These are phyloP conservation scores for Aethes cnicana DNA, from an alignment of 2,888 invertebrate species.

Conservation along the genomic window DNA sequence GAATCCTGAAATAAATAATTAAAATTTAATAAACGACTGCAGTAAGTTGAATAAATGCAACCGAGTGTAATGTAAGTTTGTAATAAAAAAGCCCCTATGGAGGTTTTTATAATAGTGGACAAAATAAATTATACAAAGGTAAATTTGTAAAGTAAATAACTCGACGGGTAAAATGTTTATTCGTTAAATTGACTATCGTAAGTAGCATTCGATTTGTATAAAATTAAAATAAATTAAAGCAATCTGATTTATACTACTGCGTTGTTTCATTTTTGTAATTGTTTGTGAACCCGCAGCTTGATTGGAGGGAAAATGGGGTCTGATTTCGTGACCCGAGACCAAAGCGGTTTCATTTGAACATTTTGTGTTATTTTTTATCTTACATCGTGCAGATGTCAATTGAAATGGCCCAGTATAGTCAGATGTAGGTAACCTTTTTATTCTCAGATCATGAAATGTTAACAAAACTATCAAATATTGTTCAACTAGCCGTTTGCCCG, in stretches of 20 bases:
- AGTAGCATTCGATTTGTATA: constrained; percentile 83
- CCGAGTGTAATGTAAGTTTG: constrained; percentile 78
- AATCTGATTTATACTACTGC: constrained; percentile 78
- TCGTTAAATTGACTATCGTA: constrained; percentile 81
- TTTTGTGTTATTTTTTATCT: too few species aligned
- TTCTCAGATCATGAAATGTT: too few species aligned
- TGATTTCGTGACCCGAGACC: too few species aligned
- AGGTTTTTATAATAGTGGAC: constrained; percentile 78
- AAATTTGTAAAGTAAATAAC: constrained; percentile 78
- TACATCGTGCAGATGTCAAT: too few species aligned
- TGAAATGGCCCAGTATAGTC: too few species aligned
- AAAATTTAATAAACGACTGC: constrained; percentile 70
- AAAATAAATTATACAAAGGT: constrained; percentile 73
- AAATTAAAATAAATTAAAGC: constrained; percentile 82
- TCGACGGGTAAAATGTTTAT: constrained; percentile 79
- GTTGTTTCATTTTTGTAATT: constrained; percentile 59
- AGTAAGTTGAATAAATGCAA: constrained; percentile 65
- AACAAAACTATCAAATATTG: too few species aligned
- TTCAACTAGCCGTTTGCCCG: too few species aligned
- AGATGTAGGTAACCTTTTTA: too few species aligned
- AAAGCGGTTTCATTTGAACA: too few species aligned
- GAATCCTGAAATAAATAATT: constrained; percentile 66
- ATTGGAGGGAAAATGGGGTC: too few species aligned
- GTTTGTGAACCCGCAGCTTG: not conserved
- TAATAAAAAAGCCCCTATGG: constrained; percentile 79